Evolutionary conservation across 2,888 invertebrate species (phyloP), one percentile per base, ranked within the genome.

Genomic region (Nasonovia ribisnigri): DNA sequence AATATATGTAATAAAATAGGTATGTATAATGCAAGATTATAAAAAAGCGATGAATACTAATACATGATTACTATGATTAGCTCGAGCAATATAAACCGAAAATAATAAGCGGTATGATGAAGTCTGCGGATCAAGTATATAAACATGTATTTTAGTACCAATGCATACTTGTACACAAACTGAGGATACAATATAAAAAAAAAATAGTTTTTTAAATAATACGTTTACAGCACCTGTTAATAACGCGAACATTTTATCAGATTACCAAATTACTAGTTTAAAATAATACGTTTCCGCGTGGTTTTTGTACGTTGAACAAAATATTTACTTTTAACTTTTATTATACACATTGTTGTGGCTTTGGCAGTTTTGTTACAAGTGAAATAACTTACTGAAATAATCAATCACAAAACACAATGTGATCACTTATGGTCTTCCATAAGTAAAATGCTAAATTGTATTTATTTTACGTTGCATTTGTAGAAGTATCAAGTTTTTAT

Each of bases 101-200:
- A 86, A 91, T 92, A 92, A 86, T 92, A 86, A 87, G 57, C 48
- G 43, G 86, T 91, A 43, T 57, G 24, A 86, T 86, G n/a, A 91
- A 43, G 46, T 92, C 46, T 86, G n/a, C 36, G 57, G 46, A 57
- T 86, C 57, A n/a, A 57, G 57, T 84, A 46, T 86, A 91, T 60
- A 89, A 89, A 36, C 20, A 60, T 86, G 46, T 92, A 86, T 48
- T 43, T 60, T 46, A 92, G 46, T 60, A 92, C 54, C 46, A 16
- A 46, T 48, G 36, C 46, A 92, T 46, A 92, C 86, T 86, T 46
- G 24, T 57, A 13, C 16, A 87, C 24, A 91, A 86, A 91, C 51
- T 11, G 29, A 84, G 43, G 43, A 26, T 20, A 60, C 89, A 51
- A 43, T 54, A 84, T 84, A 51, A 84, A 86, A 86, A 91, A 54